A percentile compares a stretch with the other conserved stretches of the same genome.
These are phyloP conservation scores for Cynaeus angustus DNA, from an alignment of 2,888 invertebrate species.

Conservation along the genomic window DNA sequence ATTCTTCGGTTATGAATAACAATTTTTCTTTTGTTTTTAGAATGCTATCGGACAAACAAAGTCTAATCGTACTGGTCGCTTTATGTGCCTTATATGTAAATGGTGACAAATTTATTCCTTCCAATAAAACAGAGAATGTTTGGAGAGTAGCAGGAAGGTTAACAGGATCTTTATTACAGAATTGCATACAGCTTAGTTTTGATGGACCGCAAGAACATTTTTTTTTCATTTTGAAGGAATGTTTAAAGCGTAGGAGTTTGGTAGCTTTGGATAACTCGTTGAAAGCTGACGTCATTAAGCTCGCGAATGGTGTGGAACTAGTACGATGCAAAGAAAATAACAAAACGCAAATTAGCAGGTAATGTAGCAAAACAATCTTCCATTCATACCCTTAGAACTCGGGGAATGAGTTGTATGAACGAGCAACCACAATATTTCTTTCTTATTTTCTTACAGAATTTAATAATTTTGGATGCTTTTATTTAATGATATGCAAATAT, in stretches of 20 bases:
- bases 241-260: conserved; percentile 75
- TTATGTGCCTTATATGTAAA: conserved; percentile 37
- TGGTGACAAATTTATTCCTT: conserved; percentile 33
- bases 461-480: too few species aligned
- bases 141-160: conserved; percentile 58
- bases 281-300: conserved; percentile 76
- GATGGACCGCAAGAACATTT: conserved; percentile 47
- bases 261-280: conserved; percentile 77
- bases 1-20: too few species aligned
- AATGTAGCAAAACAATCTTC: conserved; percentile 2
- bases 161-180: conserved; percentile 58
- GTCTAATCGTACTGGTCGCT: conserved; percentile 41
- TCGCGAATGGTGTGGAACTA: conserved; percentile 78
- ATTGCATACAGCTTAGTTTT: conserved; percentile 54
- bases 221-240: conserved; percentile 59
- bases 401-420: too few species aligned
- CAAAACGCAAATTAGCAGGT: conserved; percentile 65
- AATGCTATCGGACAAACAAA: conserved; percentile 46
- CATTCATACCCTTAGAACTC: too few species aligned
- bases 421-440: too few species aligned
- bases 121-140: conserved; percentile 49
- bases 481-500: too few species aligned
- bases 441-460: too few species aligned
- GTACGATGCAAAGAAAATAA: conserved; percentile 72
- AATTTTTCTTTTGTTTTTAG: conserved; percentile 40